Base-by-base conservation (phyloP, 2,113 vertebrate genomes). In the Chlorodrepanis virens region DNA sequence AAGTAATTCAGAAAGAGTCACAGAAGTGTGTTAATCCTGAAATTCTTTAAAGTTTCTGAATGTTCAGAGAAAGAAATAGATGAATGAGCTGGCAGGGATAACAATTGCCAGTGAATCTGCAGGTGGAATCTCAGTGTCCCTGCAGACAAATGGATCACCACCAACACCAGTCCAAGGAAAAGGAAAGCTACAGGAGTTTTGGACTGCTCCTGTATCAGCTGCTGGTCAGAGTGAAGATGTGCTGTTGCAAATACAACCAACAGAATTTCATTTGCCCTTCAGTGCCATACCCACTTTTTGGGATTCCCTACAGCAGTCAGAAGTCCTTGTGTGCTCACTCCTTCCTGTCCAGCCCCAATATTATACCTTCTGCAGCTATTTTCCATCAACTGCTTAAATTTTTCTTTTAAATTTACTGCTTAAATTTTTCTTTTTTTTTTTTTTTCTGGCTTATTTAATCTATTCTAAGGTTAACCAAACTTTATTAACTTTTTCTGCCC, bases 21-120 rank as follows among this genome's bases (percentile, higher is more conserved):
- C 19, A 44, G 68, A 17, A 57, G 16, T 56, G 14, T 35, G 28
- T 49, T 31, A 45, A 71, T 20, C 28, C 9, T 37, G 33, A 83
- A 69, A 75, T 22, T 28, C 17, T 79, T 33, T 28, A 5, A 50
- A 68, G 42, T 3, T 63, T 18, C 7, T 64, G 23, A 37, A 54
- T 16, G 14, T 18, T 45, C 31, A 45, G 56, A 35, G 75, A 33
- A 57, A 57, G 2, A 50, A 82, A n/a, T 3, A 16, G 9, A 29
- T 29, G 16, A 21, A 17, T 16, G 23, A 29, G 11, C 9, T 39
- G 12, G 13, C 13, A 49, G 18, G 39, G 7, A 17, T 10, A 53
- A 56, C 2, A 42, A 12, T 1, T 53, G 28, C 39, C 12, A 1
- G 0, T 2, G 31, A 76, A 37, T 54, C 54, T 25, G 1, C 27